Conservation (phyloP, 2,797 vertebrate genomes). For the Erpetoichthys calabaricus region DNA sequence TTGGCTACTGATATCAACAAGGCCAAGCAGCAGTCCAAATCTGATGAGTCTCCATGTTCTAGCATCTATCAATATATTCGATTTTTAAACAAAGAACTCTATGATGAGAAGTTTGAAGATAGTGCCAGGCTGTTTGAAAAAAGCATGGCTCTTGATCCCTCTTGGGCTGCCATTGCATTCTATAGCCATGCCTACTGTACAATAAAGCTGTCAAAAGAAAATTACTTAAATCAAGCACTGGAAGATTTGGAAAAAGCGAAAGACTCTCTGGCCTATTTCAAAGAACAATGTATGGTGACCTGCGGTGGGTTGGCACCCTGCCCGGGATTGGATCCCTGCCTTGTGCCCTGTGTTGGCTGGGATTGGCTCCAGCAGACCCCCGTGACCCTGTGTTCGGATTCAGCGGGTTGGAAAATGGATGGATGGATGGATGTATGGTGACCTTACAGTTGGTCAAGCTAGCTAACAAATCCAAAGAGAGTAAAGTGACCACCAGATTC, state of each 20-base stretch:
- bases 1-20: constrained; percentile 13
- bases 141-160: constrained; percentile 22
- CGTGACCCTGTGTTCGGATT: no score
- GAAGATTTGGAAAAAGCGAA: constrained; percentile 30
- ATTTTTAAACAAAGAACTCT: constrained; percentile 12
- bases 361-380: no score
- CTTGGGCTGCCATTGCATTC: constrained; percentile 27
- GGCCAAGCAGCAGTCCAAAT: constrained; percentile 16
- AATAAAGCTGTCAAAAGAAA: constrained; percentile 12
- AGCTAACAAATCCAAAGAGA: background rate
- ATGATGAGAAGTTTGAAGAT: background rate
- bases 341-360: no score
- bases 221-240: constrained; percentile 21
- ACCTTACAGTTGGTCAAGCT: background rate
- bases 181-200: constrained; percentile 35
- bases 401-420: no score
- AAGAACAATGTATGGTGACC: background rate
- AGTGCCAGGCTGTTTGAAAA: constrained; percentile 18
- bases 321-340: no score
- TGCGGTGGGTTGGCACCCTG: no score
- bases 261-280: constrained; percentile 20
- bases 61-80: constrained; percentile 20
- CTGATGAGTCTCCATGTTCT: constrained; percentile 23
- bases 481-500: background rate
- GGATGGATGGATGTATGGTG: background rate